Evolutionary conservation across 2,797 vertebrate genomes (phyloP), one percentile per base, ranked within the genome.

Genomic region (Mormyrops attenuatus): DNA sequence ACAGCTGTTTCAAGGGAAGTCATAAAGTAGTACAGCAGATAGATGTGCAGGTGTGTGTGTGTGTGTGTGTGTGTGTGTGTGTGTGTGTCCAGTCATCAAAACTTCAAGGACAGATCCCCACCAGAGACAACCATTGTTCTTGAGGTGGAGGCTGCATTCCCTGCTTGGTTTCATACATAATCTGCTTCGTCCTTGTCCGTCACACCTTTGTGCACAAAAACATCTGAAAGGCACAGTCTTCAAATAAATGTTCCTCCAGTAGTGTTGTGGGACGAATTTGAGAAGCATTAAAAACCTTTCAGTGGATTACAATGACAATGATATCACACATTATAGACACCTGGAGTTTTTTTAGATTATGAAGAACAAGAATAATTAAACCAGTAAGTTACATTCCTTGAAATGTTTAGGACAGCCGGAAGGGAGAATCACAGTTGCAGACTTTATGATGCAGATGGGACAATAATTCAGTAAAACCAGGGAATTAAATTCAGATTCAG

Each of bases 391-490:
- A 87, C 11, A 87, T 60, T 60, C 26, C 13, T 15, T 87, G 26
- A 34, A 34, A 87, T 55, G 85, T 55, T 57, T 87, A 87, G 17
- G 85, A 57, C 52, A 57, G 26, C 15, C 85, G 30, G 34, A 26
- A 55, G 53, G 50, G 53, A 57, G 9, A n/a, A 57, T 52, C 52
- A 57, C 50, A 55, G 50, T 55, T 57, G 11, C 85, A 38, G 85
- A 87, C 22, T 87, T 60, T 11, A 41, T 38, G 50, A 52, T 87
- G 50, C 85, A 87, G 85, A 87, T 57, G 50, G 85, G 50, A 52
- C 85, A 87, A 26, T 87, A 57, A 87, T 60, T 87, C 85, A 52
- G 34, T 87, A 52, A 87, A 87, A 34, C 52, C 85, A 34, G 85
- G 85, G 50, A 52, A 52, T 57, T 34, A 87, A 55, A 55, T 60